A percentile compares a stretch with the other conserved stretches of the same genome.
These are phyloP conservation scores for Erebia epiphron DNA, from an alignment of 2,888 invertebrate species.

Conservation along the genomic window DNA sequence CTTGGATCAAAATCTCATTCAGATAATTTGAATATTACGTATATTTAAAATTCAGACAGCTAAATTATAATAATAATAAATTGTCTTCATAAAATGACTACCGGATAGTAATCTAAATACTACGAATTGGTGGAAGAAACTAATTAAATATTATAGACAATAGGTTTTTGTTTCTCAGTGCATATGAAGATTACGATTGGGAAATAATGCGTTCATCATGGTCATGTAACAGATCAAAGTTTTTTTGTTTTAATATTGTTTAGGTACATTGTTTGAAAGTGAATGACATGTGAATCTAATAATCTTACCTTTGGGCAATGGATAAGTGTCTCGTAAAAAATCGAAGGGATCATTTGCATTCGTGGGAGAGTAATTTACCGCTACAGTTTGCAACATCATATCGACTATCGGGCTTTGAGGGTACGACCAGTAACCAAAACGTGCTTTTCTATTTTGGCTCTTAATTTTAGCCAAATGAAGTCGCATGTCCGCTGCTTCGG, in stretches of 20 bases:
- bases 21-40: background rate
- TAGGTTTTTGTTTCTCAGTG: constrained; percentile 12
- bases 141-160: constrained; percentile 12
- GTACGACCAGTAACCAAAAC: constrained; percentile 61
- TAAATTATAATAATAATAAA: background rate
- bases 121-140: constrained; percentile 8
- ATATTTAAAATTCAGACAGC: background rate
- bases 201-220: constrained; percentile 30
- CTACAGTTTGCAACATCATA: constrained; percentile 65
- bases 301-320: constrained; percentile 70
- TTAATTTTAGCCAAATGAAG: constrained; percentile 35
- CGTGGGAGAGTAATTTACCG: constrained; percentile 56
- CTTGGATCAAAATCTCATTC: background rate
- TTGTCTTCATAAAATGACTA: constrained; percentile 2
- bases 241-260: background rate
- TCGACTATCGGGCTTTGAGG: constrained; percentile 68
- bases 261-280: background rate
- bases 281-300: constrained; percentile 10
- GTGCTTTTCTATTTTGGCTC: constrained; percentile 39
- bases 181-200: constrained; percentile 18
- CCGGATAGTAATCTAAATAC: background rate
- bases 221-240: background rate
- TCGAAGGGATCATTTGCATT: constrained; percentile 68
- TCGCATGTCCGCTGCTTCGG: constrained; percentile 30
- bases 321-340: constrained; percentile 69